Base-by-base conservation (phyloP, 2,888 invertebrate species). In the Merodon equestris region DNA sequence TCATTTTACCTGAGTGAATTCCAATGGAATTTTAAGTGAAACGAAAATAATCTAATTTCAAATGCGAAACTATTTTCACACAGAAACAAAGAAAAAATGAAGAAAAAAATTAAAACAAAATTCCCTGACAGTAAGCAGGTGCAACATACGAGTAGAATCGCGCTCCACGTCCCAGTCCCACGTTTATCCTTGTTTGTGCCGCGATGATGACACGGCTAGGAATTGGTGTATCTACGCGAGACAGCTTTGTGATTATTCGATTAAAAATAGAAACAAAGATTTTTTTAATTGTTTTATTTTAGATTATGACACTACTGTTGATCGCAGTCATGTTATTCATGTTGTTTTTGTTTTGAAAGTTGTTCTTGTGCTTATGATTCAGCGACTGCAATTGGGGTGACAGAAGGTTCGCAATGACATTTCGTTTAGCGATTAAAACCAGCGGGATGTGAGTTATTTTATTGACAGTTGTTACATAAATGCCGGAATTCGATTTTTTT, bases 11-110 rank as follows among this genome's bases (percentile, higher is more conserved):
- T 76, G 76, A 67, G 64, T 66, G 42, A 38, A 71, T 51, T 76
- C 61, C 50, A 47, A 77, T 77, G 76, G 76, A 77, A 77, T 77
- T 77, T 72, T 61, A 61, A 77, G 61, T 72, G 61, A 66, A 77
- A 72, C 57, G 34, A 57, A 77, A 77, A 77, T 77, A 77, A 71
- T 56, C 66, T 38, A 51, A 61, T 63, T 71, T 71, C 40, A 34
- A 57, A 76, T 72, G 27, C 50, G 44, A 61, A 60, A 71, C 66
- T 61, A 71, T 71, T 60, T 71, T 19, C 27, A 17, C 15, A n/a
- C 15, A 18, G 38, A 13, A 18, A 56, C 15, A 10, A 47, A 54
- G 36, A 48, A 9, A 34, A 19, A 9, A 2, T 12, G 18, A 45
- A 53, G 10, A 34, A 53, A 10, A 45, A 42, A 13, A 42, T 42